Percentiles rank a stretch among this genome's conserved stretches.
Conservation (phyloP, 2,113 vertebrate genomes). For the Nibea coibor region DNA sequence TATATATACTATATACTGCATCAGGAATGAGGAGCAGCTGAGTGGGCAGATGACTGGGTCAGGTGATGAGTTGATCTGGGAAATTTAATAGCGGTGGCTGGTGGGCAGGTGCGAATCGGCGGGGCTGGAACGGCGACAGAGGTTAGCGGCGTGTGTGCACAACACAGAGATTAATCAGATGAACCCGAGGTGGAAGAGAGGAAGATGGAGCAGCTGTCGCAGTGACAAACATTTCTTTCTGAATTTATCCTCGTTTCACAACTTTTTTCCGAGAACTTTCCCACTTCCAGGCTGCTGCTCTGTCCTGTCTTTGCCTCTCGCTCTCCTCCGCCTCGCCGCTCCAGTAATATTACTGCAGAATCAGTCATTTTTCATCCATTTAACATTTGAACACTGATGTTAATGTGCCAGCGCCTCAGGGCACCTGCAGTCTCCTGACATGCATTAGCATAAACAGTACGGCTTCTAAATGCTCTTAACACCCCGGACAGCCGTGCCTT, state of each 20-base stretch:
- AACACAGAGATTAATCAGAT: slow-evolving; percentile 26
- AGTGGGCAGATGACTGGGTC: slow-evolving; percentile 34
- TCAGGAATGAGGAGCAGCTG: slow-evolving; percentile 40
- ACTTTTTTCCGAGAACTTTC: neutral
- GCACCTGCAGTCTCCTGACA: slow-evolving; percentile 39
- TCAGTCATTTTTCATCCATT: slow-evolving; percentile 47
- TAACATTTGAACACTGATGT: slow-evolving; percentile 64
- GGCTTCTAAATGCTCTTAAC: slow-evolving; percentile 42
- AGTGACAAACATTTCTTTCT: neutral
- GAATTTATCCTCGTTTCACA: neutral
- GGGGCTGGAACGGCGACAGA: neutral
- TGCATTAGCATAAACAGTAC: slow-evolving; percentile 54
- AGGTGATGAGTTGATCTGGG: slow-evolving; percentile 32
- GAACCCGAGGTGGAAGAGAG: neutral
- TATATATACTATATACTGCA: slow-evolving; percentile 11
- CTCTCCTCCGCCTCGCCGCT: neutral
- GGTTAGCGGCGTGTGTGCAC: slow-evolving; percentile 3
- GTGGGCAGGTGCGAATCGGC: slow-evolving; percentile 28
- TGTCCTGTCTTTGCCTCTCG: slow-evolving; percentile 1
- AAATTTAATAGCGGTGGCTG: slow-evolving; percentile 18
- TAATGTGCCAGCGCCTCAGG: slow-evolving; percentile 33
- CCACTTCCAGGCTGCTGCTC: neutral
- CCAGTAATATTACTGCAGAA: slow-evolving; percentile 41
- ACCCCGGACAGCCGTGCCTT: neutral
- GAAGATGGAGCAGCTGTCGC: slow-evolving; percentile 17